Evolutionary conservation across 2,888 invertebrate species (phyloP).

Genomic region (Zonitis immaculata): DNA sequence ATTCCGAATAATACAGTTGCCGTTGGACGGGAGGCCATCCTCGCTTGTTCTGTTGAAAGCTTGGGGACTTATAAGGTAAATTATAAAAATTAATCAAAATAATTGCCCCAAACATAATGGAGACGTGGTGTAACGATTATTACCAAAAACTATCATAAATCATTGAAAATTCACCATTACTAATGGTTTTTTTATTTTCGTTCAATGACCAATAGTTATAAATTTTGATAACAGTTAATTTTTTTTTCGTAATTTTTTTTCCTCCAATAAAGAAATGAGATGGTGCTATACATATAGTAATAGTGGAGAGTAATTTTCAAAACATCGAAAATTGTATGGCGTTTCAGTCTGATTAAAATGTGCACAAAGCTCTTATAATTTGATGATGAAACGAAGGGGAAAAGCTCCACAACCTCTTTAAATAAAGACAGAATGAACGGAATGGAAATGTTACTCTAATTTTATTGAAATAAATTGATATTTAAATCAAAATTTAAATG

Average conservation of each 20-base stretch:
- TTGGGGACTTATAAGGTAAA: slow-evolving; percentile 76
- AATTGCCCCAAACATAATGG: slow-evolving; percentile 3
- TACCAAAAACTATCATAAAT: slow-evolving; percentile 20
- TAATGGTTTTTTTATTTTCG: slow-evolving; percentile 18
- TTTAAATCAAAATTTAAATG: background rate
- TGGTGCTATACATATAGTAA: background rate
- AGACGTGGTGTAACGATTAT: background rate
- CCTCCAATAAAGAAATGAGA: slow-evolving; percentile 22
- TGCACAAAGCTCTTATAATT: slow-evolving; percentile 5
- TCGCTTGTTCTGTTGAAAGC: slow-evolving; percentile 78
- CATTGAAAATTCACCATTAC: slow-evolving; percentile 24
- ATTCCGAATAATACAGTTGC: slow-evolving; percentile 80
- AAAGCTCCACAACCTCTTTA: background rate
- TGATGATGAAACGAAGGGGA: background rate
- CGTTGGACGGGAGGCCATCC: slow-evolving; percentile 76
- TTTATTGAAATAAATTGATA: background rate
- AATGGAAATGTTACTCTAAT: background rate
- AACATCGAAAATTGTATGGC: slow-evolving; percentile 7
- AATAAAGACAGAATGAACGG: background rate
- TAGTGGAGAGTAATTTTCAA: slow-evolving; percentile 3
- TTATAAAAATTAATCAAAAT: background rate
- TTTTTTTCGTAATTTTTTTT: slow-evolving; percentile 18
- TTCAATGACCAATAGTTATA: slow-evolving; percentile 23
- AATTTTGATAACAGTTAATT: slow-evolving; percentile 25
- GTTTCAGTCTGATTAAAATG: slow-evolving; percentile 12